These are phyloP conservation scores for Apogon talboti DNA, from an alignment of 2,797 vertebrate genomes.

Conservation along the genomic window DNA sequence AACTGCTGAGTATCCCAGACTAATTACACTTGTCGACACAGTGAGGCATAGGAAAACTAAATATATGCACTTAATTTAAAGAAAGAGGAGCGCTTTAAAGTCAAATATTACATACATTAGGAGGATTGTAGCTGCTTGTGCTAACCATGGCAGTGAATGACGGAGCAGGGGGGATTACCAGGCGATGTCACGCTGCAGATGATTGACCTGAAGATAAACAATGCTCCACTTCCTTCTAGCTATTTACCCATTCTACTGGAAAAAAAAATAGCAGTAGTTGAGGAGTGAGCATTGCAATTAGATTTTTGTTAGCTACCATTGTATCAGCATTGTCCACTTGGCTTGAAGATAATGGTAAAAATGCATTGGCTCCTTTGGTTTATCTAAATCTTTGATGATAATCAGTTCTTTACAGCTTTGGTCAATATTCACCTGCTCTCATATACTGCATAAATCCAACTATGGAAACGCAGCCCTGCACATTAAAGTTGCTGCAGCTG, in stretches of 20 bases:
- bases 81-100: conserved; percentile 57
- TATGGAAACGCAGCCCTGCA: conserved; percentile 32
- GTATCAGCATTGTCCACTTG: conserved; percentile 37
- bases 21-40: conserved; percentile 87
- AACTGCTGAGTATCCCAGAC: conserved; percentile 82
- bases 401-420: neutral
- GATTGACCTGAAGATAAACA: conserved; percentile 66
- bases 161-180: conserved; percentile 65
- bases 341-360: conserved; percentile 26
- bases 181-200: conserved; percentile 52
- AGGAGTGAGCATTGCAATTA: conserved; percentile 42
- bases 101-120: conserved; percentile 58
- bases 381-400: conserved; percentile 6
- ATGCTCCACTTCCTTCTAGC: conserved; percentile 52
- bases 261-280: conserved; percentile 48
- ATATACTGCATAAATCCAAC: conserved; percentile 13
- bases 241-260: conserved; percentile 43
- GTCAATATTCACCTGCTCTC: conserved; percentile 42
- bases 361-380: conserved; percentile 20
- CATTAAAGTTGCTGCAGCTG: conserved; percentile 58
- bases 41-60: conserved; percentile 77
- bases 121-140: conserved; percentile 55
- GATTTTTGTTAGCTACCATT: conserved; percentile 29
- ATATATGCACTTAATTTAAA: conserved; percentile 79
- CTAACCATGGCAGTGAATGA: conserved; percentile 52